Conservation (phyloP, 2,113 vertebrate genomes). For the Elaphurus davidianus region DNA sequence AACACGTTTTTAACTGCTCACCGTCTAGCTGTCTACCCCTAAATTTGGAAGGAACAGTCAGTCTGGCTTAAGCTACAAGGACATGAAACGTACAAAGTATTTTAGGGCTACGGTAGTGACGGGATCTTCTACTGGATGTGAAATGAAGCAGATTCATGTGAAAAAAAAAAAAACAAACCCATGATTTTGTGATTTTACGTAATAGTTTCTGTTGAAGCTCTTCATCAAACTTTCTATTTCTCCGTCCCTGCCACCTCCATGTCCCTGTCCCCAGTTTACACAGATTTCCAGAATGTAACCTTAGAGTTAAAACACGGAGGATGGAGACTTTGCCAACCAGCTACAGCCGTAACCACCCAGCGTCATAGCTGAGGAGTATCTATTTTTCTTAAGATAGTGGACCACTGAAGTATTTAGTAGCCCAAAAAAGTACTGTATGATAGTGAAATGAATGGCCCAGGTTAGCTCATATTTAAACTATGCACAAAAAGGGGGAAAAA, state of each 20-base stretch:
- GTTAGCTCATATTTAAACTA: not conserved
- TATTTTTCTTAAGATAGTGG: not conserved
- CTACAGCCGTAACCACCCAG: not conserved
- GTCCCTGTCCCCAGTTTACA: not conserved
- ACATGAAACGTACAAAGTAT: constrained; percentile 70
- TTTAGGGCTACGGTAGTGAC: constrained; percentile 53
- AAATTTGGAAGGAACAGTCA: constrained; percentile 70
- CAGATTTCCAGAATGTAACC: not conserved
- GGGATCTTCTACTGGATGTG: constrained; percentile 59
- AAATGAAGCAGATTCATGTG: constrained; percentile 56
- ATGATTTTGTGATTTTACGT: not conserved
- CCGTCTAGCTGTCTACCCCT: constrained; percentile 72
- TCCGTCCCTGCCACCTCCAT: not conserved
- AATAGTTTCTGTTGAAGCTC: not conserved
- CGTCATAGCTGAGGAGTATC: not conserved
- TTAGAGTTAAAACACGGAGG: not conserved
- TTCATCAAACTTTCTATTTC: not conserved
- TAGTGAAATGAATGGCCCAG: not conserved
- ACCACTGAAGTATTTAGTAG: not conserved
- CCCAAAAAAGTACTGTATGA: not conserved
- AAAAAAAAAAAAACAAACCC: not conserved
- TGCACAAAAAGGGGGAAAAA: fast-evolving
- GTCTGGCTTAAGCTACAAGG: constrained; percentile 67
- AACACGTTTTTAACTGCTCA: constrained; percentile 3
- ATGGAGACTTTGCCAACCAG: not conserved